phyloP scores from a whole-genome alignment of 2,113 vertebrate species.

The Melierax canorus region DNA sequence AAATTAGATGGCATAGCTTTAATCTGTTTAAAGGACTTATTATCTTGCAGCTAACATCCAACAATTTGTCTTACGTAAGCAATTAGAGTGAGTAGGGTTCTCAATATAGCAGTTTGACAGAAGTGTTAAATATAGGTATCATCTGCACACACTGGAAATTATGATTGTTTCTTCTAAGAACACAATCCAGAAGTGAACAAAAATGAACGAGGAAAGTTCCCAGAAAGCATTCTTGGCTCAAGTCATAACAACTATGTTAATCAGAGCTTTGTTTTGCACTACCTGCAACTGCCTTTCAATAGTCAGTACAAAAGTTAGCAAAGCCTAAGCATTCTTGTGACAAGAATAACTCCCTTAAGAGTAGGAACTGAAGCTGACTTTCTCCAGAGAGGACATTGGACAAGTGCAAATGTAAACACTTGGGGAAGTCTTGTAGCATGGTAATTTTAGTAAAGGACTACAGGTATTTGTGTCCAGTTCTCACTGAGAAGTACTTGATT shows the following conservation, averaged over 20 bases:
- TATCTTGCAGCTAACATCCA: background rate
- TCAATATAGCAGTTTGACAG: background rate
- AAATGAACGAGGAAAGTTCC: background rate
- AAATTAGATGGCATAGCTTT: background rate
- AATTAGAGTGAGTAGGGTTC: background rate
- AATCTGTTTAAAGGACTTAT: background rate
- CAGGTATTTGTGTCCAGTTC: background rate
- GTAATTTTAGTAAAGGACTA: background rate
- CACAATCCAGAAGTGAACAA: background rate
- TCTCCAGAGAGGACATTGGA: background rate
- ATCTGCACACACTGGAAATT: background rate
- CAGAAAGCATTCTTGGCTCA: slow-evolving; percentile 4
- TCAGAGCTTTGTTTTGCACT: background rate
- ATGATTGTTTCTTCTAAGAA: background rate
- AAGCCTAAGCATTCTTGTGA: background rate
- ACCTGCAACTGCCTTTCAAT: background rate
- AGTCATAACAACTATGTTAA: background rate
- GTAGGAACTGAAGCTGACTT: background rate
- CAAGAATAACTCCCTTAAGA: slow-evolving; percentile 31
- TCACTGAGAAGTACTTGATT: background rate
- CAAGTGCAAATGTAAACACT: background rate
- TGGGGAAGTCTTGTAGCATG: background rate
- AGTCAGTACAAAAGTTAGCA: background rate
- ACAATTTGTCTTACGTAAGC: background rate
- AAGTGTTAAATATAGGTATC: slow-evolving; percentile 28